Evolutionary conservation across 2,888 invertebrate genomes (phyloP).

Genomic region (Diadegma fenestrale): DNA sequence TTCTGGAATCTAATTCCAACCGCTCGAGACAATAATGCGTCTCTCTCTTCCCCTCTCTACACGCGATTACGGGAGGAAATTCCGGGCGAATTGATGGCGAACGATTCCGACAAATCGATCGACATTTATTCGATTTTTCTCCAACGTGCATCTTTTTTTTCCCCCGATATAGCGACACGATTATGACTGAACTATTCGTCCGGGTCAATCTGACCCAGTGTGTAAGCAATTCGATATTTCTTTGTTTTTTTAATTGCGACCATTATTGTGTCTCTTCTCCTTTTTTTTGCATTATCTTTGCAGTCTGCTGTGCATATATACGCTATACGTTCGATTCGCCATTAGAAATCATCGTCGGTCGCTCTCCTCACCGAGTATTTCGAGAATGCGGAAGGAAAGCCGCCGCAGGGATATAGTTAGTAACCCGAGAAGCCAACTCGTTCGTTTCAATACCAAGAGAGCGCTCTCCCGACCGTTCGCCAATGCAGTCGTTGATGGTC

Average conservation of each 20-base stretch:
- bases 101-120: conserved; percentile 7
- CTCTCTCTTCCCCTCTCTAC: not conserved
- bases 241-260: not conserved
- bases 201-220: too few relatives aligned
- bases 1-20: conserved; percentile 68
- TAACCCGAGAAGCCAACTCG: conserved; percentile 78
- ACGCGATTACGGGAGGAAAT: conserved; percentile 44
- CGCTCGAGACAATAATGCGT: conserved; percentile 29
- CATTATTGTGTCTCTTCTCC: conserved; percentile 50
- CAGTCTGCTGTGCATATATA: not conserved
- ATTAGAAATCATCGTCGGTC: conserved; percentile 78
- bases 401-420: conserved; percentile 76
- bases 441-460: conserved; percentile 75
- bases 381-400: conserved; percentile 83
- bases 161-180: too few relatives aligned
- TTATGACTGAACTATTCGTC: too few relatives aligned
- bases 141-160: too few relatives aligned
- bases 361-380: conserved; percentile 76
- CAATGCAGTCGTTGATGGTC: conserved; percentile 73
- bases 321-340: conserved; percentile 64
- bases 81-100: not conserved
- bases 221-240: not conserved
- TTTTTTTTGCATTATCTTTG: conserved; percentile 2
- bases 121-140: not conserved
- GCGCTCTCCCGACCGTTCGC: conserved; percentile 65